Base-by-base conservation (phyloP, 2,113 vertebrate species). In the Phoxinus phoxinus region DNA sequence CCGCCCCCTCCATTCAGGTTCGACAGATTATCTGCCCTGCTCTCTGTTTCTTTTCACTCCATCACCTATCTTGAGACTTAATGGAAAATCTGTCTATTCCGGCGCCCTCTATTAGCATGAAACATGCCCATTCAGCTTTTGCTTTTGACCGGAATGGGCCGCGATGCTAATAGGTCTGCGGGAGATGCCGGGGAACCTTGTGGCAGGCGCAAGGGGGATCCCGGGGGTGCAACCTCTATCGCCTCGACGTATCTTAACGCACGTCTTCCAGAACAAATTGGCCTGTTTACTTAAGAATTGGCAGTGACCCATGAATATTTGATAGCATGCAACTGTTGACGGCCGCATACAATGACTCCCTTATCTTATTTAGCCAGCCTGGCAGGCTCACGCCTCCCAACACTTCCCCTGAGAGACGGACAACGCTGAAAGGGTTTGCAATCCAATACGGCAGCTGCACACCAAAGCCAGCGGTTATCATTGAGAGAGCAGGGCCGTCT, bases 321-420 rank as follows among this genome's bases (percentile, higher is more conserved):
- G 90, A 95, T 95, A 90, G 65, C 84, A 90, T 88, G 88, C 77
- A 82, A 90, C 92, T 21, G 69, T 32, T 84, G 85, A 89, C 81
- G 86, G 81, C 35, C 69, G 87, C 90, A 91, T 93, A 93, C 92
- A 93, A 94, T 93, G 93, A 93, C 92, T 90, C 91, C 80, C 94
- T 94, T 94, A 95, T 95, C 92, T 94, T 94, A 93, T 94, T 94
- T 91, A 92, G 92, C 89, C 94, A 95, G 94, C 92, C 91, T 87
- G 93, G 90, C 88, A 90, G 90, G 90, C 74, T 74, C 69, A 73
- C 25, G 83, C 59, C 58, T 59, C 56, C 82, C 71, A 74, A 35
- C 25, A 10, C 56, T 63, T 65, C 44, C 83, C 83, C 59, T 2
- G 58, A 87, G 85, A 85, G 72, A 41, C 13, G 44, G 67, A 81